phyloP scores from a whole-genome alignment of 2,113 vertebrate genomes.

The Bujurquina vittata region DNA sequence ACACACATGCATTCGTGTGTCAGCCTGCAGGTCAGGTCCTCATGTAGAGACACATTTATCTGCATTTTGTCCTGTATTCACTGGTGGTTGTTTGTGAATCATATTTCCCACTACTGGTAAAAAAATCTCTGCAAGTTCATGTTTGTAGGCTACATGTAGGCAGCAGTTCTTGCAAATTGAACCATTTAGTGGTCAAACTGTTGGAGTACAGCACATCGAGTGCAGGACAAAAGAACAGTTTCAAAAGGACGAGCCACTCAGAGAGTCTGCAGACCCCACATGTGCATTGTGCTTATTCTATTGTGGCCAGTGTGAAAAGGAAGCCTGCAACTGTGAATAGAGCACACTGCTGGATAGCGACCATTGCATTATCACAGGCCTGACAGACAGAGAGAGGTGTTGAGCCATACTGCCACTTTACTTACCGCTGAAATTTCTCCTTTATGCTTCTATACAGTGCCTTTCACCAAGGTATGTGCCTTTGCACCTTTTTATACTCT shows the following conservation, averaged over 20 bases:
- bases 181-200: not conserved
- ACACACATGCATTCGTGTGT: too few species aligned
- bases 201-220: not conserved
- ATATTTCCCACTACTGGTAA: not conserved
- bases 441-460: slow-evolving; percentile 32
- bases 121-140: not conserved
- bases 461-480: slow-evolving; percentile 12
- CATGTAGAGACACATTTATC: not conserved
- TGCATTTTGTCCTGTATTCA: too few species aligned
- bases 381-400: slow-evolving; percentile 39
- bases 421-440: slow-evolving; percentile 14
- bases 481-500: not conserved
- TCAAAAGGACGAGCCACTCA: slow-evolving; percentile 18
- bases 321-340: slow-evolving; percentile 48
- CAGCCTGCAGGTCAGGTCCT: not conserved
- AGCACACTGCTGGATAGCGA: slow-evolving; percentile 27
- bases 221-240: slow-evolving; percentile 11
- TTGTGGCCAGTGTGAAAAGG: slow-evolving; percentile 56
- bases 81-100: not conserved
- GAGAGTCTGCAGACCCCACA: slow-evolving; percentile 7
- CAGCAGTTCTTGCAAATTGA: not conserved
- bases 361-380: slow-evolving; percentile 46
- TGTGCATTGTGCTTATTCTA: slow-evolving; percentile 23
- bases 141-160: not conserved
- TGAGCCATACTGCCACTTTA: slow-evolving; percentile 30